phyloP scores from a whole-genome alignment of 2,113 vertebrate species.

The Tychaedon coryphoeus region DNA sequence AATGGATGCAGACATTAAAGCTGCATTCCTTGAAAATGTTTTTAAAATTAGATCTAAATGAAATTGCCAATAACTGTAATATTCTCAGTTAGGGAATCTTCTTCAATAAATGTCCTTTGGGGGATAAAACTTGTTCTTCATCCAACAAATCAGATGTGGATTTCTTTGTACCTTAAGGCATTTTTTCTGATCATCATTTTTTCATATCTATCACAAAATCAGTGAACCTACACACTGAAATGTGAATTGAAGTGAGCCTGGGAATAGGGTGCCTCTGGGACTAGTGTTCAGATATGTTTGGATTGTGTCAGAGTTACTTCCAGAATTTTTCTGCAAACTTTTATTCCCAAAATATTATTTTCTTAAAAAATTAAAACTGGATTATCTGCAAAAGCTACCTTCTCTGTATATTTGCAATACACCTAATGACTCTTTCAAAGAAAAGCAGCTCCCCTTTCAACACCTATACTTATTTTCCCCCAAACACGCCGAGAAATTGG shows the following conservation, averaged over 20 bases:
- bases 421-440: background rate
- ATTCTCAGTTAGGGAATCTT: background rate
- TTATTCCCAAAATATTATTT: background rate
- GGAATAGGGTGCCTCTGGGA: background rate
- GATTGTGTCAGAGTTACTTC: background rate
- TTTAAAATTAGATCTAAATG: background rate
- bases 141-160: background rate
- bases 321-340: background rate
- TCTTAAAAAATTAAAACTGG: background rate
- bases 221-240: background rate
- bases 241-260: background rate
- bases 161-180: background rate
- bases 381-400: background rate
- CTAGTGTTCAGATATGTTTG: background rate
- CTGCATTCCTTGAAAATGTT: background rate
- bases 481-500: accelerated
- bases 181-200: background rate
- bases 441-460: background rate
- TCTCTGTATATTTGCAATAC: background rate
- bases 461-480: background rate
- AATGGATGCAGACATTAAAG: background rate
- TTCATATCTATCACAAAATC: background rate
- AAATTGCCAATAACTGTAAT: background rate
- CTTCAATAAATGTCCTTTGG: background rate
- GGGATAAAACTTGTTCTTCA: background rate